Percentiles rank a stretch among this genome's conserved stretches.
Conservation (phyloP, 1,140 invertebrate genomes). For the Aphidius gifuensis region DNA sequence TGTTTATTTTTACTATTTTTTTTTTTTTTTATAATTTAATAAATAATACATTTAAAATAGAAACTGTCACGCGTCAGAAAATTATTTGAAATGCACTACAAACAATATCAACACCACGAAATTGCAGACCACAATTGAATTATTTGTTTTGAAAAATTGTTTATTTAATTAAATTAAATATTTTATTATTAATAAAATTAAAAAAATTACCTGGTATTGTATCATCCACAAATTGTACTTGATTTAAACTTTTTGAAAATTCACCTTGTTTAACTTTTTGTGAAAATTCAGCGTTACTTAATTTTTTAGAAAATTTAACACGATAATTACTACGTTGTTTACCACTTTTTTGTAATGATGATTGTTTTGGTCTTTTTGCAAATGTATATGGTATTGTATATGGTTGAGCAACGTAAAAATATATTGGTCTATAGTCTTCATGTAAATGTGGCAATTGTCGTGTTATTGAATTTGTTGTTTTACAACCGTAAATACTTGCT, state of each 20-base stretch:
- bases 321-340: slow-evolving; percentile 39
- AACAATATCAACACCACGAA: too few relatives aligned
- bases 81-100: too few relatives aligned
- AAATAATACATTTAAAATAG: background rate
- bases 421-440: slow-evolving; percentile 50
- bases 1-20: too few relatives aligned
- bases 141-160: too few relatives aligned
- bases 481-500: slow-evolving; percentile 40
- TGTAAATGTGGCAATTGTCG: slow-evolving; percentile 28
- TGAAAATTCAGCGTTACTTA: slow-evolving; percentile 47
- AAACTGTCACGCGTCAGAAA: too few relatives aligned
- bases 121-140: too few relatives aligned
- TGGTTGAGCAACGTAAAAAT: slow-evolving; percentile 52
- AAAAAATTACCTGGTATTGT: slow-evolving; percentile 40
- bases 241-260: slow-evolving; percentile 49
- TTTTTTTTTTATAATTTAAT: background rate
- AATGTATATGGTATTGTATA: slow-evolving; percentile 52
- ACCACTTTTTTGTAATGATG: slow-evolving; percentile 38
- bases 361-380: slow-evolving; percentile 43
- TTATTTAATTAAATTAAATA: too few relatives aligned
- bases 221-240: slow-evolving; percentile 46
- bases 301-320: slow-evolving; percentile 48
- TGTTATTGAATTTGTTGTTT: slow-evolving; percentile 18
- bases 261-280: slow-evolving; percentile 51
- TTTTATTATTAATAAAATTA: background rate